Base-by-base conservation (phyloP, 2,888 invertebrate species). In the Glomeris marginata region DNA sequence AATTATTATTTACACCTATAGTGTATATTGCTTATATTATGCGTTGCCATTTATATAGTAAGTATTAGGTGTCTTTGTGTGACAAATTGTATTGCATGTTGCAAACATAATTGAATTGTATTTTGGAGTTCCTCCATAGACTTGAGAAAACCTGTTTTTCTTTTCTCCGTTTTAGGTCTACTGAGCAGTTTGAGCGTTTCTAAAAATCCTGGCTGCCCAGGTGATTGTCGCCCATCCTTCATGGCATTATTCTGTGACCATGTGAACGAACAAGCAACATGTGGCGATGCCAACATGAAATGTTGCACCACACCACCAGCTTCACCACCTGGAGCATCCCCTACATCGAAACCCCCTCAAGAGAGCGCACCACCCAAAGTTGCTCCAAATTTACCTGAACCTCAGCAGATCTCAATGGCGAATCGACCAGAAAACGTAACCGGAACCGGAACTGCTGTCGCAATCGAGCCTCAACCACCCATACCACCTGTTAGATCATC, bases 161-260 rank as follows among this genome's bases (percentile, higher is more conserved):
- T n/a, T n/a, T n/a, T n/a, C n/a, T n/a, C n/a, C n/a, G n/a, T n/a
- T n/a, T n/a, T 28, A 28, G 28, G 28, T 28, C 28, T 28, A 5
- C 28, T 28, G 4, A 28, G 28, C 28, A 28, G 28, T 28, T 28
- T 28, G 28, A 28, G 28, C 28, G 28, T 87, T 52, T 84, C 80
- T 52, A 82, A 84, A 66, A 84, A 68, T 34, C 54, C 57, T 37
- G 81, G 85, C 65, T 90, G 90, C 63, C 88, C 90, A 0, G 90
- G 90, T 1, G 79, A 83, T 51, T 90, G 90, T 67, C 83, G 87
- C 54, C 86, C 88, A 63, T 77, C 84, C 10, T 67, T 90, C 52
- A 85, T 90, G 1, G 81, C 88, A 1, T 69, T 88, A 53, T 82
- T 88, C 61, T 90, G 90, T 65, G 80, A 81, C 65, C 81, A 86